Evolutionary conservation across 2,888 invertebrate genomes (phyloP).

Genomic region (Aphodius granarius): DNA sequence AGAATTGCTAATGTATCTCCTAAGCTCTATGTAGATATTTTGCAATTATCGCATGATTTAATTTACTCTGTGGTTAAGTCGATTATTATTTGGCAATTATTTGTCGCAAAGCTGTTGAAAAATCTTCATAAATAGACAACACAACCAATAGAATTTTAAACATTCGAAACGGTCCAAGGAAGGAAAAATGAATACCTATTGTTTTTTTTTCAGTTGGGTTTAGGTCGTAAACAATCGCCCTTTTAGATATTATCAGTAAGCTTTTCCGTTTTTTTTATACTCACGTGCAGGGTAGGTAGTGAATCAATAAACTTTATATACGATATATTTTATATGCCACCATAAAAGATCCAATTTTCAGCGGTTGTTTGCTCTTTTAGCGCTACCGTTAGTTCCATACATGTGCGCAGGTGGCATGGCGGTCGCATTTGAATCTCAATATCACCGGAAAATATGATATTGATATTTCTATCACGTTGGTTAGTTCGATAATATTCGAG

Average conservation of each 20-base stretch:
- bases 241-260: background rate
- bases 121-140: too few species aligned
- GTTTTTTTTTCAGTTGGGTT: background rate
- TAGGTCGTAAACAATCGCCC: background rate
- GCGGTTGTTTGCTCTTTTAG: background rate
- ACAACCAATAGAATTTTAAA: too few species aligned
- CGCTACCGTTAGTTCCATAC: background rate
- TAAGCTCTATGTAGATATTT: too few species aligned
- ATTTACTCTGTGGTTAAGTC: too few species aligned
- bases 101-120: too few species aligned
- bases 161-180: too few species aligned
- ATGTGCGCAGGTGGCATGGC: background rate
- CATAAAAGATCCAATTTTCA: background rate
- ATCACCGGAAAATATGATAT: background rate
- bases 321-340: background rate
- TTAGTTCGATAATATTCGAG: too few species aligned
- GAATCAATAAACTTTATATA: background rate
- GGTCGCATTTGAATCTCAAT: background rate
- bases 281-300: background rate
- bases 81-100: too few species aligned
- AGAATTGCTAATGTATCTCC: too few species aligned
- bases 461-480: background rate
- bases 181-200: too few species aligned
- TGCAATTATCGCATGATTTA: too few species aligned
- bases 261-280: background rate